Conservation (phyloP, 2,888 invertebrate species). For the Hypsopygia costalis region DNA sequence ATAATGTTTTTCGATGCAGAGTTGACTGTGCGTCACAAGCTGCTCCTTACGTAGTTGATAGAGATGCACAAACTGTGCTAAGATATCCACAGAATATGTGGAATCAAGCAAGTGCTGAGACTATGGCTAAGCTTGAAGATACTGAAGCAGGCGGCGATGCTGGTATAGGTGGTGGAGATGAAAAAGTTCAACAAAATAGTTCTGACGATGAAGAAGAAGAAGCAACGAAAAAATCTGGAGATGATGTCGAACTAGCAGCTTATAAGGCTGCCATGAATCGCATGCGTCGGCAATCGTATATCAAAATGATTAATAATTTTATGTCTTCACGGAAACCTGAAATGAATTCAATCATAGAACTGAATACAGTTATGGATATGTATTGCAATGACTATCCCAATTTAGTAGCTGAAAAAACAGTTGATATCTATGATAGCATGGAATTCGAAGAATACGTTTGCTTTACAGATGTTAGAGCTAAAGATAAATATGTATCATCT, state of each 20-base stretch:
- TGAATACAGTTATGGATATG: conserved; percentile 79
- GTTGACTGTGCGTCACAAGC: conserved; percentile 82
- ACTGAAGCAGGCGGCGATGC: conserved; percentile 50
- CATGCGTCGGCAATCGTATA: conserved; percentile 60
- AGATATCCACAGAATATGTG: conserved; percentile 85
- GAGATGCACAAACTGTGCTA: conserved; percentile 84
- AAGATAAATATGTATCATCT: conserved; percentile 83
- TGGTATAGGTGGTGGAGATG: conserved; percentile 26
- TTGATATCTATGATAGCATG: conserved; percentile 54
- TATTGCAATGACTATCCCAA: conserved; percentile 82
- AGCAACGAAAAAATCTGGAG: conserved; percentile 28
- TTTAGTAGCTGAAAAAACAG: conserved; percentile 53
- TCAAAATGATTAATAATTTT: conserved; percentile 52
- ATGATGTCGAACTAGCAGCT: conserved; percentile 50
- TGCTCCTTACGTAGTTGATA: conserved; percentile 61
- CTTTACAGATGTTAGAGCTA: conserved; percentile 84
- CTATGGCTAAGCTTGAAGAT: conserved; percentile 42
- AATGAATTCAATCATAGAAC: conserved; percentile 57
- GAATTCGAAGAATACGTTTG: conserved; percentile 79
- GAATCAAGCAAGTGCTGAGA: conserved; percentile 82
- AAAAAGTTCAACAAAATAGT: conserved; percentile 29
- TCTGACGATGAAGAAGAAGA: conserved; percentile 38
- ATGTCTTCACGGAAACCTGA: conserved; percentile 37
- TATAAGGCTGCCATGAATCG: conserved; percentile 49
- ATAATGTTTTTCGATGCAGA: conserved; percentile 77